phyloP scores from a whole-genome alignment of 2,113 vertebrate species.

The Globicephala melas region DNA sequence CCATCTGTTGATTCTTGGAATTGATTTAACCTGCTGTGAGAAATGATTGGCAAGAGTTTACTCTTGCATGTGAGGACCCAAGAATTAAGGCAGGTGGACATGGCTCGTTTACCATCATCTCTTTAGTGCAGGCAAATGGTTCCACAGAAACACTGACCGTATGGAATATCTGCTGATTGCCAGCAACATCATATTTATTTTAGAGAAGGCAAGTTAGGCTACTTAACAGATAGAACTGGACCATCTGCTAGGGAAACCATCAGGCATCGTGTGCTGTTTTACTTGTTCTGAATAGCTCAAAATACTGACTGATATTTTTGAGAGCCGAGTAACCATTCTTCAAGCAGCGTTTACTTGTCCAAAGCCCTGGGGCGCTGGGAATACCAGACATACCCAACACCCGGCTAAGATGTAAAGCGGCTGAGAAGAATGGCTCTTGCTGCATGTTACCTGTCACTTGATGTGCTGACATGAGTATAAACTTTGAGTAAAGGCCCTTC shows the following conservation, averaged over 20 bases:
- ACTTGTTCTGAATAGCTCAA: background rate
- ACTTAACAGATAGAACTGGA: background rate
- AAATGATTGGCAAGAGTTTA: background rate
- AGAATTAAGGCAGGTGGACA: background rate
- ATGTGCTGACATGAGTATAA: background rate
- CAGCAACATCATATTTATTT: background rate
- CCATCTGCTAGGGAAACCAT: background rate
- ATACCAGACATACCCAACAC: background rate
- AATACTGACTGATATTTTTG: background rate
- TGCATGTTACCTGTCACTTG: background rate
- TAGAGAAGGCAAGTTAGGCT: background rate
- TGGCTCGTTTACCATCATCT: background rate
- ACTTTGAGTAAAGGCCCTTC: background rate
- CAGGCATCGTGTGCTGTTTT: too few relatives aligned
- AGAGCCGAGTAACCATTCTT: background rate
- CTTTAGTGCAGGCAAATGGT: fast-evolving
- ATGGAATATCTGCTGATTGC: background rate
- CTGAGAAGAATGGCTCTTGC: background rate
- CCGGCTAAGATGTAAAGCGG: background rate
- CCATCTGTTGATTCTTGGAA: background rate
- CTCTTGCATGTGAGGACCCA: fast-evolving
- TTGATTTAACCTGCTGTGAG: background rate
- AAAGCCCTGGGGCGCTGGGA: background rate
- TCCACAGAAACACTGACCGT: background rate
- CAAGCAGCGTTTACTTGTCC: background rate